phyloP scores from a whole-genome alignment of 1,140 invertebrate genomes.

The Pseudomyrmex flavicornis region DNA sequence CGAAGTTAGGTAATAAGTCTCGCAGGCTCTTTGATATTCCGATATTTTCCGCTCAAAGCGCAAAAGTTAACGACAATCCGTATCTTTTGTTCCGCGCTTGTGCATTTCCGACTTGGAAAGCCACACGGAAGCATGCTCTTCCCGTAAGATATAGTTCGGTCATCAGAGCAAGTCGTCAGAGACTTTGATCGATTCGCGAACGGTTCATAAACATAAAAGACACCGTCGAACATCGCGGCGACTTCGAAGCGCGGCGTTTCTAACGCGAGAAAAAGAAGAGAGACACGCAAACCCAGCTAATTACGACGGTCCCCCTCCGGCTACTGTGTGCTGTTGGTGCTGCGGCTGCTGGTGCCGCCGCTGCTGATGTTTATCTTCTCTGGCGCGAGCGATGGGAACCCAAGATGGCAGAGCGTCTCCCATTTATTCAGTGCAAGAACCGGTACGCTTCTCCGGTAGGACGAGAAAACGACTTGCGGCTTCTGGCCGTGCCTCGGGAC shows the following conservation, averaged over 20 bases:
- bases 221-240: slow-evolving; percentile 34
- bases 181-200: slow-evolving; percentile 56
- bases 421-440: slow-evolving; percentile 73
- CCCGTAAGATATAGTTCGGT: not conserved
- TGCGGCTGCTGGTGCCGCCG: slow-evolving; percentile 66
- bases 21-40: slow-evolving; percentile 28
- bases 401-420: slow-evolving; percentile 74
- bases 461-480: slow-evolving; percentile 64
- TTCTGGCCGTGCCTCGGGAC: slow-evolving; percentile 45
- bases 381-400: slow-evolving; percentile 74
- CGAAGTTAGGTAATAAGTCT: slow-evolving; percentile 47
- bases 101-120: slow-evolving; percentile 3
- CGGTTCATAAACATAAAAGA: slow-evolving; percentile 56
- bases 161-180: slow-evolving; percentile 32
- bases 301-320: slow-evolving; percentile 78
- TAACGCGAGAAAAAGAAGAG: slow-evolving; percentile 73
- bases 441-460: slow-evolving; percentile 67
- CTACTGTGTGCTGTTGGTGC: slow-evolving; percentile 74
- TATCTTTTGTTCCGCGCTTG: not conserved
- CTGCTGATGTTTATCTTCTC: slow-evolving; percentile 81
- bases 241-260: slow-evolving; percentile 50
- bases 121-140: not conserved
- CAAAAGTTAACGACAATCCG: slow-evolving; percentile 36
- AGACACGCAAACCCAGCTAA: slow-evolving; percentile 76
- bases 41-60: slow-evolving; percentile 28